Evolutionary conservation across 2,888 invertebrate species (phyloP), one percentile per base, ranked within the genome.

Genomic region (Catocala nupta): DNA sequence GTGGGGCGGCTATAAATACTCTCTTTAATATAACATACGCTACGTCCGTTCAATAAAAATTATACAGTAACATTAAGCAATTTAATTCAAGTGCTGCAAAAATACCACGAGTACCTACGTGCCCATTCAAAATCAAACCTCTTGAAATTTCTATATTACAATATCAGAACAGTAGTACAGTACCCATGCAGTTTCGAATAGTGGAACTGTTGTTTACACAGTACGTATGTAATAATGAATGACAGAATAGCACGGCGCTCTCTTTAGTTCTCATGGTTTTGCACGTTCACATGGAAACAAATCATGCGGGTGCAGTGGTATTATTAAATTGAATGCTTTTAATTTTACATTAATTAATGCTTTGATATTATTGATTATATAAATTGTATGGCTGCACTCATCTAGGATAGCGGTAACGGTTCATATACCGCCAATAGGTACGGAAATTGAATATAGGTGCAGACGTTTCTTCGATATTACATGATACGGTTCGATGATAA

Each of bases 1-100:
- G 93, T 93, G 93, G 91, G 93, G 91, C 86, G 80, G 81, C 88
- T 93, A 93, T 90, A 90, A 93, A 93, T 93, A 93, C 82, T 74
- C 76, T 71, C 34, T 25, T 25, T 59, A 59, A 78, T 73, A 73
- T 83, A 87, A 84, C 85, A 84, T 87, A 83, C 85, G 84, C 82
- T 81, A 81, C 83, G 86, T 85, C 82, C 86, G 86, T 82, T 83
- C 82, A 80, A 81, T 85, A 83, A 83, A 83, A 83, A 84, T 73
- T 83, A 77, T 77, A 77, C 77, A 68, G 70, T 63, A 70, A 67
- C 81, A 76, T 83, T 81, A 75, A 71, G 73, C 74, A 82, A 80
- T 78, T 74, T 77, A 77, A 70, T 73, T 81, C 78, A 76, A 68
- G 68, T 64, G 60, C 69, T 72, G 75, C 73, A 77, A 76, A 80